phyloP scores from a whole-genome alignment of 2,888 invertebrate genomes.

The Clunio marinus region DNA sequence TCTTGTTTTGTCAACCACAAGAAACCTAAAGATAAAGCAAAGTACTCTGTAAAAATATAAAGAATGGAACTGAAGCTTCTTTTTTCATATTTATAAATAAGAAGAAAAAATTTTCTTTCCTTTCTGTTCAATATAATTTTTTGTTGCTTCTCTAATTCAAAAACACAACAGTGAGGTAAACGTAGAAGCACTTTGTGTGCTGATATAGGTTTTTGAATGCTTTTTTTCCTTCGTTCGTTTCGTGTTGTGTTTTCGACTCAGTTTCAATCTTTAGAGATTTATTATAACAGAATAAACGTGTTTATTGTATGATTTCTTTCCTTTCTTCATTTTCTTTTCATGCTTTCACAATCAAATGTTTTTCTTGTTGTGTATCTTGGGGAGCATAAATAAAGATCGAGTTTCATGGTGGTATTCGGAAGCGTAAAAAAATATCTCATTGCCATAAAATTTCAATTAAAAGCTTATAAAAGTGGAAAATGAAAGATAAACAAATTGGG shows the following conservation, averaged over 20 bases:
- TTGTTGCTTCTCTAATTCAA: background rate
- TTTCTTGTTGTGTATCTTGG: background rate
- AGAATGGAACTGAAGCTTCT: background rate
- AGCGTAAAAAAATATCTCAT: background rate
- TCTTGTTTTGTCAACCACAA: background rate
- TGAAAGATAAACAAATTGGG: background rate
- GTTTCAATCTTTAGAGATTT: conserved; percentile 6
- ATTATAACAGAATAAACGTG: conserved; percentile 20
- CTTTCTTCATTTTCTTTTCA: background rate
- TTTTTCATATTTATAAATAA: too few species aligned
- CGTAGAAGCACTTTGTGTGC: background rate
- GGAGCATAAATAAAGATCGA: conserved; percentile 1
- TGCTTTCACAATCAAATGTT: background rate
- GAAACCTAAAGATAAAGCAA: background rate
- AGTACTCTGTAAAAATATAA: background rate
- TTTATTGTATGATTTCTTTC: conserved; percentile 15
- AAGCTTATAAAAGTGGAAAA: conserved; percentile 3
- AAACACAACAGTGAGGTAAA: conserved; percentile 2
- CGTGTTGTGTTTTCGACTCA: background rate
- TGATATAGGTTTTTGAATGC: background rate
- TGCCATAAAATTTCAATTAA: conserved; percentile 1
- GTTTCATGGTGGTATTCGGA: conserved; percentile 1
- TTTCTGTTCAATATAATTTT: too few species aligned
- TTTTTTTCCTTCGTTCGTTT: background rate
- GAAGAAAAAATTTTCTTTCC: background rate